Conservation (phyloP, 2,113 vertebrate genomes). For the Prochilodus magdalenae region DNA sequence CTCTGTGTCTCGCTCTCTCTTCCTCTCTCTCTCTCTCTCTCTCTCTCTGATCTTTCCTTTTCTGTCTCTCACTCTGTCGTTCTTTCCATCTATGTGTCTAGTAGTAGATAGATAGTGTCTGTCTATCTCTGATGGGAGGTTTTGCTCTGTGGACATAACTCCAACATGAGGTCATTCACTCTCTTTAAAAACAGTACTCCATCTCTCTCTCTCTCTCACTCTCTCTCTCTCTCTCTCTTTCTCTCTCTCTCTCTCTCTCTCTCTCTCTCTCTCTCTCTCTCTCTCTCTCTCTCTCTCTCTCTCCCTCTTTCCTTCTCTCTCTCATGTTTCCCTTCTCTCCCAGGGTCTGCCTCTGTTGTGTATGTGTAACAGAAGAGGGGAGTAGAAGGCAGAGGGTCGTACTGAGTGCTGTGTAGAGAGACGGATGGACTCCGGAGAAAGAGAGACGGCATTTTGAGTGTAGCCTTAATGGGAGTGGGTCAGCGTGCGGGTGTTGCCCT, state of each 20-base stretch:
- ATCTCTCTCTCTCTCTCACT: too few species aligned
- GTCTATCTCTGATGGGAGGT: too few species aligned
- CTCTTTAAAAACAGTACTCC: too few species aligned
- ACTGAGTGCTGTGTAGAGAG: neutral
- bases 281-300: too few species aligned
- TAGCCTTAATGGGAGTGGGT: neutral
- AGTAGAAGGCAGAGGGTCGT: neutral
- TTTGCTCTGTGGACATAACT: too few species aligned
- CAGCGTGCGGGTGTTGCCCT: neutral
- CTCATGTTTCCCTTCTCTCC: neutral
- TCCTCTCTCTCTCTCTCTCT: neutral
- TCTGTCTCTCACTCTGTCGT: too few species aligned
- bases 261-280: neutral
- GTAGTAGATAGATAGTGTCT: too few species aligned
- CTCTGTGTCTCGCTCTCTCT: neutral
- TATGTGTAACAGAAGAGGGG: neutral
- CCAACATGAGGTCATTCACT: too few species aligned
- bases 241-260: neutral
- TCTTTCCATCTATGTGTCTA: too few species aligned
- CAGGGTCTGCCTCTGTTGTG: neutral
- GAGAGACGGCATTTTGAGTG: neutral
- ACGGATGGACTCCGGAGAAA: neutral
- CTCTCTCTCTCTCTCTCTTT: too few species aligned
- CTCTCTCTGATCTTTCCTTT: too few species aligned
- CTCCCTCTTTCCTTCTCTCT: too few species aligned